phyloP scores from a whole-genome alignment of 2,797 vertebrate species.

The Protosalanx chinensis region DNA sequence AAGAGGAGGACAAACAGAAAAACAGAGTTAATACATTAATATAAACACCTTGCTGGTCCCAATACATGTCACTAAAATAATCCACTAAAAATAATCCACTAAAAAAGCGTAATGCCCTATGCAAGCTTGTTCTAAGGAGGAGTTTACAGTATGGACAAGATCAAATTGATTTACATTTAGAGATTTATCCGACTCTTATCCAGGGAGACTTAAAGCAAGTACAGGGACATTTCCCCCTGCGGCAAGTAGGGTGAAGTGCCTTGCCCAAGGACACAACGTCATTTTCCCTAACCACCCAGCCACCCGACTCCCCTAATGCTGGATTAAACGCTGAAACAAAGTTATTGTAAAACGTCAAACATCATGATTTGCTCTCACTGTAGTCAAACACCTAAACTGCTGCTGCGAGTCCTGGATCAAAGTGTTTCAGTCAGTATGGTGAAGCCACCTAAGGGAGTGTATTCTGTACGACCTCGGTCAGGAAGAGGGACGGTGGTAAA shows the following conservation, averaged over 20 bases:
- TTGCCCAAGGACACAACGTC: too few species aligned
- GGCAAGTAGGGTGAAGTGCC: too few species aligned
- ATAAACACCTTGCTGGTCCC: too few species aligned
- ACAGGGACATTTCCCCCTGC: too few species aligned
- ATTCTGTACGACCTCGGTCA: constrained; percentile 27
- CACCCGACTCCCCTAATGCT: background rate
- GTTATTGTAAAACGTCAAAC: constrained; percentile 48
- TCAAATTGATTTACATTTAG: constrained; percentile 15
- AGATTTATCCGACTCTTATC: too few species aligned
- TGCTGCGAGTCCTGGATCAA: constrained; percentile 5
- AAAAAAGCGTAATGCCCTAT: constrained; percentile 28
- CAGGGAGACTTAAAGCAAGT: too few species aligned
- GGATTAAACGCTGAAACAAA: constrained; percentile 47
- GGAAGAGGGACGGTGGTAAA: constrained; percentile 30
- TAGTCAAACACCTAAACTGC: constrained; percentile 36
- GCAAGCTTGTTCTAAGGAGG: constrained; percentile 48
- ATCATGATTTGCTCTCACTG: constrained; percentile 23
- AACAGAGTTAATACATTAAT: too few species aligned
- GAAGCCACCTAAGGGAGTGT: background rate
- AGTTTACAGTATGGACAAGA: constrained; percentile 52
- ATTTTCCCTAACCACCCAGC: too few species aligned
- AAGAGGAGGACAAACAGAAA: too few species aligned
- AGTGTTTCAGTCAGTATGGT: background rate
- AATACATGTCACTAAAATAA: too few species aligned
- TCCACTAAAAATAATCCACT: too few species aligned